These are phyloP conservation scores for Phymorhynchus buccinoides DNA, from an alignment of 1,140 invertebrate genomes.

Conservation along the genomic window DNA sequence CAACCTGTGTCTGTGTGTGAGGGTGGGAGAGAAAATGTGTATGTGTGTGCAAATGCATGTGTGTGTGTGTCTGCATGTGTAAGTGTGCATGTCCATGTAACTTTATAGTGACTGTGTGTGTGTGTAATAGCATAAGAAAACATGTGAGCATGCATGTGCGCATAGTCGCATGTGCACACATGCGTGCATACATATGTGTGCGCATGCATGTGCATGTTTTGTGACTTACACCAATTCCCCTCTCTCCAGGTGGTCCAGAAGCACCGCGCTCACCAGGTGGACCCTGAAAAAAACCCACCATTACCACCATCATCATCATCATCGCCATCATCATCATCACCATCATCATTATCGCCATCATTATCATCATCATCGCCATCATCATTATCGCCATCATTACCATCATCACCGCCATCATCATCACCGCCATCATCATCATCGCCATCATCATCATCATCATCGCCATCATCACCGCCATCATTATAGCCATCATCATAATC, in stretches of 20 bases:
- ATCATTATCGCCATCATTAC: not conserved
- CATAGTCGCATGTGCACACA: not conserved
- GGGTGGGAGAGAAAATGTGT: too few relatives aligned
- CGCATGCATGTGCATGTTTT: not conserved
- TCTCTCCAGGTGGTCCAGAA: conserved; percentile 68
- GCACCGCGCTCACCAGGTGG: conserved; percentile 61
- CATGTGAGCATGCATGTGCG: not conserved
- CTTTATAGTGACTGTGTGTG: not conserved
- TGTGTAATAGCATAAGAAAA: not conserved
- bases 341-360: conserved; percentile 35
- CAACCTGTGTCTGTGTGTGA: too few relatives aligned
- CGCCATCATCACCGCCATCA: not conserved
- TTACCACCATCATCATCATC: conserved; percentile 9
- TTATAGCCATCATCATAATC: not conserved
- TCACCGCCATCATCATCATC: not conserved
- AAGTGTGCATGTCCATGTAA: too few relatives aligned
- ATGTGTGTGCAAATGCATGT: too few relatives aligned
- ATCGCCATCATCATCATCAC: conserved; percentile 35
- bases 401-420: not conserved
- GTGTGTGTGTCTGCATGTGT: too few relatives aligned
- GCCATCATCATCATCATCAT: not conserved
- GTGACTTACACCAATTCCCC: conserved; percentile 80
- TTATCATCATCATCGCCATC: conserved; percentile 26
- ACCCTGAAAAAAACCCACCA: conserved; percentile 52
- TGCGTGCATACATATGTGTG: not conserved